Percentiles rank a stretch among this genome's conserved stretches.
These are phyloP conservation scores for Anolis carolinensis DNA, from an alignment of 2,113 vertebrate genomes.

Conservation along the genomic window DNA sequence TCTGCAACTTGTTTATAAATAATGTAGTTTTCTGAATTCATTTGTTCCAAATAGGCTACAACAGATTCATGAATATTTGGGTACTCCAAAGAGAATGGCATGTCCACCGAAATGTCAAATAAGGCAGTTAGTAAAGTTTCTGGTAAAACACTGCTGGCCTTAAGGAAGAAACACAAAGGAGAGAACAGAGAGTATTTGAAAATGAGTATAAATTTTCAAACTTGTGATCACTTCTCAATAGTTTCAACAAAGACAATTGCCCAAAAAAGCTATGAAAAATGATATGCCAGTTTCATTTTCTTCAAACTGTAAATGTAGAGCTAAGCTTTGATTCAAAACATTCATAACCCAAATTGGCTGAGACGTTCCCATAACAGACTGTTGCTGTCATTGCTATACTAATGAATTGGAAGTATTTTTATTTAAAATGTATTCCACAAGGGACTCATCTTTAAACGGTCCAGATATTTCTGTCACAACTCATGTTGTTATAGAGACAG, in stretches of 20 bases:
- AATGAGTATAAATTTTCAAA: background rate
- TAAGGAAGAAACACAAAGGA: conserved; percentile 37
- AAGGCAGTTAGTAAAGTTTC: conserved; percentile 83
- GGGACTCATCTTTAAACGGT: background rate
- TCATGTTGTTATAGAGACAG: background rate
- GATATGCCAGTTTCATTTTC: background rate
- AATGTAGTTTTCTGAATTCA: conserved; percentile 84
- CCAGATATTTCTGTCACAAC: background rate
- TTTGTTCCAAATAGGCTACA: conserved; percentile 92
- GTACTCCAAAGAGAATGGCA: conserved; percentile 84
- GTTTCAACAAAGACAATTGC: background rate
- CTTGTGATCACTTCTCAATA: background rate
- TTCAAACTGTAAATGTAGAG: background rate
- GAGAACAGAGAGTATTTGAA: background rate
- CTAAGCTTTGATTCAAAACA: background rate
- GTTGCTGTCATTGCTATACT: background rate
- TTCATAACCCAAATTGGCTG: background rate
- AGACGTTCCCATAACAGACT: accelerated
- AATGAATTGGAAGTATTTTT: background rate
- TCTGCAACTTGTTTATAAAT: conserved; percentile 84
- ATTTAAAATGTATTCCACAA: background rate
- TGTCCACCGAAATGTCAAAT: conserved; percentile 87
- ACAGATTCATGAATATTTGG: conserved; percentile 85
- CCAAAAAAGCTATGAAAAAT: background rate
- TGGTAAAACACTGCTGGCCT: conserved; percentile 85